phyloP scores from a whole-genome alignment of 2,888 invertebrate species.

The Cosmia trapezina region DNA sequence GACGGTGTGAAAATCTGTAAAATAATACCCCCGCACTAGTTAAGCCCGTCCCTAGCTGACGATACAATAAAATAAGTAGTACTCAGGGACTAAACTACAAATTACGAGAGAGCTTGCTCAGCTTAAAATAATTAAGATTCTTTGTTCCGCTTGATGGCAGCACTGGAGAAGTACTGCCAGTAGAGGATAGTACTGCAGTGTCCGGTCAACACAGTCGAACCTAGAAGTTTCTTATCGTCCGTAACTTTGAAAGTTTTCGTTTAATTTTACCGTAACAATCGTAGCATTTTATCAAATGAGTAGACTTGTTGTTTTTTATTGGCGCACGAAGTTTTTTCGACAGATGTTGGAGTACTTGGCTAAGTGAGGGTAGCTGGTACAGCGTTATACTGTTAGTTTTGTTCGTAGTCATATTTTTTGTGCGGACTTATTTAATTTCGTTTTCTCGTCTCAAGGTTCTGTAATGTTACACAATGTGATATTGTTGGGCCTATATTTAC shows the following conservation, averaged over 20 bases:
- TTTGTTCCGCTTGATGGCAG: slow-evolving; percentile 80
- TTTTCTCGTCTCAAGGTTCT: slow-evolving; percentile 40
- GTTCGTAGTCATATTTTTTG: slow-evolving; percentile 55
- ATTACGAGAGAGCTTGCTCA: slow-evolving; percentile 83
- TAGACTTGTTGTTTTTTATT: slow-evolving; percentile 64
- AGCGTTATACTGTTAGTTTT: slow-evolving; percentile 54
- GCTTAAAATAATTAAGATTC: slow-evolving; percentile 89
- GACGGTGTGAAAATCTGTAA: slow-evolving; percentile 84
- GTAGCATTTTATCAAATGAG: slow-evolving; percentile 63
- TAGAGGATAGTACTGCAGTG: slow-evolving; percentile 51
- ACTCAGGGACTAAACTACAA: slow-evolving; percentile 82
- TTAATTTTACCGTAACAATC: slow-evolving; percentile 65
- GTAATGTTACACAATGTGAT: slow-evolving; percentile 21
- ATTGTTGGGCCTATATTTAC: slow-evolving; percentile 17
- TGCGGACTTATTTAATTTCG: slow-evolving; percentile 52
- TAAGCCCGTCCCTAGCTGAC: slow-evolving; percentile 81
- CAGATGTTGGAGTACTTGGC: slow-evolving; percentile 65
- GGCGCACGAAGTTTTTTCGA: slow-evolving; percentile 62
- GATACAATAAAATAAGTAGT: slow-evolving; percentile 86
- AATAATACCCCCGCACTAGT: slow-evolving; percentile 82
- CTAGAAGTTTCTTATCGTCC: slow-evolving; percentile 53
- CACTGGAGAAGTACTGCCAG: slow-evolving; percentile 56
- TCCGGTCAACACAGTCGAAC: slow-evolving; percentile 52
- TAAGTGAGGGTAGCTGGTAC: slow-evolving; percentile 57
- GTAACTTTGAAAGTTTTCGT: slow-evolving; percentile 57